Evolutionary conservation across 2,797 vertebrate genomes (phyloP).

Genomic region (Sorex maritimensis): DNA sequence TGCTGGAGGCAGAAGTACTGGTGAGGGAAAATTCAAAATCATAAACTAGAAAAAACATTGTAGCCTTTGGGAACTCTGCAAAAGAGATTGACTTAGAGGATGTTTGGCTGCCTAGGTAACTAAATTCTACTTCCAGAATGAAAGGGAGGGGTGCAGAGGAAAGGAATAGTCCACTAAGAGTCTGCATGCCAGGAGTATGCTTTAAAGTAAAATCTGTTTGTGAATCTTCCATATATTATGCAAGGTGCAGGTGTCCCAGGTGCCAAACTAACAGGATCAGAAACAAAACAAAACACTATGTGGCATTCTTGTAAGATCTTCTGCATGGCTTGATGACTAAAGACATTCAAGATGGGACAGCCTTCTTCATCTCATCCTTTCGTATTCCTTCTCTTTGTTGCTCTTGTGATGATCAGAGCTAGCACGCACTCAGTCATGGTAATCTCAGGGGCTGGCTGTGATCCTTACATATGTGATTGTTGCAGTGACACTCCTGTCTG

Average conservation of each 20-base stretch:
- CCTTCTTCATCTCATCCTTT: background rate
- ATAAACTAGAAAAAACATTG: conserved; percentile 30
- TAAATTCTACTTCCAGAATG: background rate
- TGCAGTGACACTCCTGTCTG: too few relatives aligned
- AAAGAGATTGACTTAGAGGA: background rate
- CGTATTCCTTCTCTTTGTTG: too few relatives aligned
- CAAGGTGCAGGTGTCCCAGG: background rate
- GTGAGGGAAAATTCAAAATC: conserved; percentile 2
- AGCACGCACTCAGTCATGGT: too few relatives aligned
- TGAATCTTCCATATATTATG: background rate
- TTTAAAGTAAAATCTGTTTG: conserved; percentile 29
- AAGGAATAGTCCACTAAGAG: conserved; percentile 21
- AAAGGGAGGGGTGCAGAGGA: background rate
- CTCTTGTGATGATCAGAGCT: too few relatives aligned
- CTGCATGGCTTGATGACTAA: background rate
- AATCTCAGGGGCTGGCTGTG: too few relatives aligned
- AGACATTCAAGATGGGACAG: conserved; percentile 24
- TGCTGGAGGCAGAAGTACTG: background rate
- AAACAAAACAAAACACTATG: background rate
- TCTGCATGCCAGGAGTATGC: background rate
- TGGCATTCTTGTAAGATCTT: background rate
- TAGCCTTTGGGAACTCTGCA: background rate
- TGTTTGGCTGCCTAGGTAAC: background rate
- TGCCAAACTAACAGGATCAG: conserved; percentile 37
- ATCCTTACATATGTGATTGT: too few relatives aligned